phyloP scores from a whole-genome alignment of 92 coral and sea anemone species.

The Parazoanthus atlanticus region DNA sequence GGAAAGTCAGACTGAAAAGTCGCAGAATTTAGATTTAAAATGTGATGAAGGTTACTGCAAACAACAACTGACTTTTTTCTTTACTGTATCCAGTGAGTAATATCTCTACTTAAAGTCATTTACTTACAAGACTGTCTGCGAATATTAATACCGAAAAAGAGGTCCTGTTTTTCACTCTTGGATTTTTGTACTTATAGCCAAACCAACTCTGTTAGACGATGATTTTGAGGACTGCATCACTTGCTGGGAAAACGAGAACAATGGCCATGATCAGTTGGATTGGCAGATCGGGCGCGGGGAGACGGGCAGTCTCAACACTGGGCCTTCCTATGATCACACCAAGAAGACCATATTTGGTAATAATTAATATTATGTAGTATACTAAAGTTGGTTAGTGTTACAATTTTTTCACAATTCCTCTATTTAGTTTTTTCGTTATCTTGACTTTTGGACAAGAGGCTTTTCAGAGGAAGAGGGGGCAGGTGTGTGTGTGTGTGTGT shows the following conservation, averaged over 20 bases:
- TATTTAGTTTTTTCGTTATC: too few relatives aligned
- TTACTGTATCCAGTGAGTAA: neutral
- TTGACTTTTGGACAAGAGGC: too few relatives aligned
- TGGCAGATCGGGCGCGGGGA: slow-evolving; percentile 88
- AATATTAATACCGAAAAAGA: neutral
- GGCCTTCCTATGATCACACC: slow-evolving; percentile 89
- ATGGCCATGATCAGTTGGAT: slow-evolving; percentile 88
- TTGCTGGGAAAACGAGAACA: slow-evolving; percentile 85
- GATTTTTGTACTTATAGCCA: slow-evolving; percentile 31
- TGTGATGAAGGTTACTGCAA: too few relatives aligned
- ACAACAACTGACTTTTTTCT: neutral
- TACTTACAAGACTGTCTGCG: neutral
- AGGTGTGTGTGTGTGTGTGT: too few relatives aligned
- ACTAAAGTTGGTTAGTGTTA: too few relatives aligned
- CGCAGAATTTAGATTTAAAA: too few relatives aligned
- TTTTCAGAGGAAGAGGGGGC: too few relatives aligned
- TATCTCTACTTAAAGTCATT: too few relatives aligned
- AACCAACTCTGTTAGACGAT: slow-evolving; percentile 64
- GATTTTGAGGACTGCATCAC: slow-evolving; percentile 81
- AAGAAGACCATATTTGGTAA: slow-evolving; percentile 73
- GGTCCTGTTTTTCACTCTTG: neutral
- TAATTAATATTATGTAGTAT: neutral
- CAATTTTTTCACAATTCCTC: too few relatives aligned
- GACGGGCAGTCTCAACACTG: slow-evolving; percentile 76
- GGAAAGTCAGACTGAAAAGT: too few relatives aligned